phyloP scores from a whole-genome alignment of 1,140 invertebrate species.

The Drosophila jambulina region DNA sequence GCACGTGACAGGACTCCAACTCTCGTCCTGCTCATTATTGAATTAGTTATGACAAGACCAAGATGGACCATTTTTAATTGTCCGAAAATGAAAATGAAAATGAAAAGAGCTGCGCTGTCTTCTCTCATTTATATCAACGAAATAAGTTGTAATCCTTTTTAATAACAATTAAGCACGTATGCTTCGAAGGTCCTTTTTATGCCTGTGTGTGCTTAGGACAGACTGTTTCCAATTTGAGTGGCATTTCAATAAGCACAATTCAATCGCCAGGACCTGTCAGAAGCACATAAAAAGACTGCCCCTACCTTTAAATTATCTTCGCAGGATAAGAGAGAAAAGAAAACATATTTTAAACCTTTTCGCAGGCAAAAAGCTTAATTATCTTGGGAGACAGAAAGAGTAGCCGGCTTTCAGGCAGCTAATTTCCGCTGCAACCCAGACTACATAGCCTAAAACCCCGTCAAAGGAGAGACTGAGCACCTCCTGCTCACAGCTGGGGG shows the following conservation, averaged over 20 bases:
- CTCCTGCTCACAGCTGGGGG: conserved; percentile 19
- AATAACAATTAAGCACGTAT: conserved; percentile 63
- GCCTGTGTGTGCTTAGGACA: conserved; percentile 52
- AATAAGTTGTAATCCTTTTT: conserved; percentile 67
- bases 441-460: conserved; percentile 24
- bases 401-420: conserved; percentile 39
- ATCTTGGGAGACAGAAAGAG: conserved; percentile 21
- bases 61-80: conserved; percentile 61
- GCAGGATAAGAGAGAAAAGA: neutral
- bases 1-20: conserved; percentile 73
- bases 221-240: conserved; percentile 54
- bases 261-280: conserved; percentile 65
- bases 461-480: conserved; percentile 1
- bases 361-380: conserved; percentile 60
- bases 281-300: conserved; percentile 43
- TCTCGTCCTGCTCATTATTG: conserved; percentile 70
- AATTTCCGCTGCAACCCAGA: conserved; percentile 43
- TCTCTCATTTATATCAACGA: neutral
- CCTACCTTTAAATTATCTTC: neutral
- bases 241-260: conserved; percentile 63
- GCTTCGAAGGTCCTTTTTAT: conserved; percentile 28
- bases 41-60: conserved; percentile 63
- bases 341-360: conserved; percentile 50
- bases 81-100: conserved; percentile 22
- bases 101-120: conserved; percentile 10